A percentile compares a stretch with the other conserved stretches of the same genome.
phyloP scores from a whole-genome alignment of 2,888 invertebrate species.

The Glomeris marginata region DNA sequence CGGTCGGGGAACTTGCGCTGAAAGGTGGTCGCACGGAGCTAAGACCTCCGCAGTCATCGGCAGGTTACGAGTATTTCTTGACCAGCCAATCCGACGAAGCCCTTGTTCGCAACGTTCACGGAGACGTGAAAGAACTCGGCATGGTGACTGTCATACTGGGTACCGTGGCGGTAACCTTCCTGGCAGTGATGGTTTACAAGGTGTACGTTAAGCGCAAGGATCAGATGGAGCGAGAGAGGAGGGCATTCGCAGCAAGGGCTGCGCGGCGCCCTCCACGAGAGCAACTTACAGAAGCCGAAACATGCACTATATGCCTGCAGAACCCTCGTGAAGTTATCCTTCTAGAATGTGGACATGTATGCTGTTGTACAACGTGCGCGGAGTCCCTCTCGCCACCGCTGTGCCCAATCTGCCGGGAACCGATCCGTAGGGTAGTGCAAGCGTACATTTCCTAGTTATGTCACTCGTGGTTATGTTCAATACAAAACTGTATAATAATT shows the following conservation, averaged over 20 bases:
- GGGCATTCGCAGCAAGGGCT: no score
- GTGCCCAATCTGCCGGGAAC: constrained; percentile 66
- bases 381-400: constrained; percentile 44
- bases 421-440: constrained; percentile 51
- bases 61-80: no score
- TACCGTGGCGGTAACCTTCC: no score
- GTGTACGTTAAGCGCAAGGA: no score
- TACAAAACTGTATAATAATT: no score
- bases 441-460: constrained; percentile 51
- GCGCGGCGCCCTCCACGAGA: constrained; percentile 2
- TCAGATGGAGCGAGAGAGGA: no score
- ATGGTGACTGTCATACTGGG: no score
- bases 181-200: no score
- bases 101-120: no score
- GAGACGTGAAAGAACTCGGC: no score
- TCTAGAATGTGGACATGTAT: constrained; percentile 79
- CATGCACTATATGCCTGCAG: constrained; percentile 70
- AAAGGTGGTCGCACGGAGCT: constrained; percentile 42
- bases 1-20: constrained; percentile 57
- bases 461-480: no score
- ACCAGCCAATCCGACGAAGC: no score
- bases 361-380: constrained; percentile 72
- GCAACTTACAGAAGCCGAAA: constrained; percentile 38
- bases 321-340: constrained; percentile 77
- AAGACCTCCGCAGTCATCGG: constrained; percentile 43